Evolutionary conservation across 2,113 vertebrate genomes (phyloP), one percentile per base, ranked within the genome.

Genomic region (Ramphastos sulfuratus): DNA sequence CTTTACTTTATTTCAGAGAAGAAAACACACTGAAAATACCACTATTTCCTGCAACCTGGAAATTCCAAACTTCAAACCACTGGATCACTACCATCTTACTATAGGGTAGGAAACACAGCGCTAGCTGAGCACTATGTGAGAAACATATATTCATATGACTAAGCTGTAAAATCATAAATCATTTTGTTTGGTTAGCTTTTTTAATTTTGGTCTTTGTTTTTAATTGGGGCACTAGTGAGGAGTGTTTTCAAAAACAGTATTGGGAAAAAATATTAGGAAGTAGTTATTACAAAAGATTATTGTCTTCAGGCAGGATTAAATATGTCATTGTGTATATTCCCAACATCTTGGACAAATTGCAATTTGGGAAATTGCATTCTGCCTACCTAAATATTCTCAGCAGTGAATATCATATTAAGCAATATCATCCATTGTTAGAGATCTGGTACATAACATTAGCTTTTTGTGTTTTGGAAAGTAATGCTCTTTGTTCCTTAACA

Each of bases 241-340:
- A 48, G 30, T 72, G 8, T 63, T 89, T 69, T 75, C 37, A 56
- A 82, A 85, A 80, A 15, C 17, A 75, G 10, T 6, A 7, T 63
- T 78, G 17, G 13, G 30, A 81, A 89, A 77, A 31, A 39, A 17
- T 23, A 2, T 6, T 80, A 44, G 24, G 37, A 58, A 93, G 42
- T 21, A 87, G 33, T 52, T 92, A 46, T 88, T 93, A 87, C 9
- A 78, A 71, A 94, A 30, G 15, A 73, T 48, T 66, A 33, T 23
- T 90, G 15, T 89, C 85, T 92, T 95, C 69, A 85, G 55, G 72
- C 42, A 80, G 75, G 72, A 89, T 87, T 87, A 96, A 95, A 85
- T 46, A 76, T 84, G 89, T 82, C 89, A 81, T 76, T 58, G 37
- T 27, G 66, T 55, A 64, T 70, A 70, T 74, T 48, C 52, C 59